Base-by-base conservation (phyloP, 1,140 invertebrate species). In the Macrosteles quadrilineatus region DNA sequence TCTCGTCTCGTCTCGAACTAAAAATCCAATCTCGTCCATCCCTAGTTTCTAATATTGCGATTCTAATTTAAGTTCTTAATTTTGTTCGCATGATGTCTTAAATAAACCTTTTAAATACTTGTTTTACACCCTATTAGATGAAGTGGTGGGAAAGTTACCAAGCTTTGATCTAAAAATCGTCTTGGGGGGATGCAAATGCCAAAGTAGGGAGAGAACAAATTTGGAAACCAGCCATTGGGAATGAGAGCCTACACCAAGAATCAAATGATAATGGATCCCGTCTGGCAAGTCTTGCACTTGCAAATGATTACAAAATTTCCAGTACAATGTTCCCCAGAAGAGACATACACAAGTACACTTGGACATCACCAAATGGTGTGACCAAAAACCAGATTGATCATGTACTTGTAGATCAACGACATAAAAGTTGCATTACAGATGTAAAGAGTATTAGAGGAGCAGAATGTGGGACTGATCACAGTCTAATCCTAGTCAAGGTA, bases 191-290 rank as follows among this genome's bases (percentile, higher is more conserved):
- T 30, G 31, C n/a, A 45, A 74, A 73, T 55, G 68, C 73, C 4
- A 72, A 72, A 69, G 32, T 69, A 17, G 71, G 71, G 1, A 63
- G 36, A 53, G 70, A 73, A 67, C 43, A 67, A n/a, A n/a, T n/a
- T n/a, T n/a, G 53, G 55, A 71, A 68, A 31, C 53, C 55, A 2
- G 69, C 62, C 47, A 73, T 79, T 72, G 23, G 78, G 73, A 67
- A 81, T 53, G 55, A 82, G 67, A 64, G 79, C 75, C 62, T 72
- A 73, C 72, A 81, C 71, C 21, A 69, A 29, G 12, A 17, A 55
- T 47, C 67, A 17, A 74, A 71, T 68, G 72, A 72, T 25, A 75
- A 75, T 72, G 74, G 71, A 2, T 17, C 57, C 19, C 65, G 68
- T 47, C 65, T 75, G n/a, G 63, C 70, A 4, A 65, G 70, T 23